A percentile compares a stretch with the other conserved stretches of the same genome.
Conservation (phyloP, 2,797 vertebrate genomes). For the Danio albolineatus region DNA sequence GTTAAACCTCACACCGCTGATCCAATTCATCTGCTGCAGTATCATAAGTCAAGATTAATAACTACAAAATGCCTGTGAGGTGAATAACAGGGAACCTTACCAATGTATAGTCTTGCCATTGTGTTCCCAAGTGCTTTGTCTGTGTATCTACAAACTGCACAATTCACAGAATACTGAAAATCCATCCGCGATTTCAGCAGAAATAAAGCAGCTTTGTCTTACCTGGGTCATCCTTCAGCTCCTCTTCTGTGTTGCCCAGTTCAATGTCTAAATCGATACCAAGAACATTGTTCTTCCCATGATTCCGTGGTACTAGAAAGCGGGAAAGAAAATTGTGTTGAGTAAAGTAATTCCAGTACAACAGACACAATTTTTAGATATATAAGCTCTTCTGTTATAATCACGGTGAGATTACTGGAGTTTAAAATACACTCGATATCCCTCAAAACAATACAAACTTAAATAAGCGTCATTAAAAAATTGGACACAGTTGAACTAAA, state of each 20-base stretch:
- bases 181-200: neutral
- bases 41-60: constrained; percentile 64
- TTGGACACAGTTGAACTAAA: too few species aligned
- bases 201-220: constrained; percentile 53
- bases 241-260: constrained; percentile 90
- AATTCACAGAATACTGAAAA: neutral
- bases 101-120: neutral
- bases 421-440: too few species aligned
- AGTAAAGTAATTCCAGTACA: neutral
- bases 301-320: constrained; percentile 88
- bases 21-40: constrained; percentile 53
- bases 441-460: too few species aligned
- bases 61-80: constrained; percentile 32
- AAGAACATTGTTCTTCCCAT: constrained; percentile 85
- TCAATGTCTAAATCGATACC: constrained; percentile 90
- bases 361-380: too few species aligned
- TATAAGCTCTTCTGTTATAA: too few species aligned
- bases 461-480: too few species aligned
- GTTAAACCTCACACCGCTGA: constrained; percentile 46
- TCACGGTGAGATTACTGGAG: too few species aligned
- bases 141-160: neutral
- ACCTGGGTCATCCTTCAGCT: constrained; percentile 93
- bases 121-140: neutral
- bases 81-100: constrained; percentile 30
- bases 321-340: constrained; percentile 32